Percentiles rank a stretch among this genome's conserved stretches.
Conservation (phyloP, 2,888 invertebrate species). For the Labia minor region DNA sequence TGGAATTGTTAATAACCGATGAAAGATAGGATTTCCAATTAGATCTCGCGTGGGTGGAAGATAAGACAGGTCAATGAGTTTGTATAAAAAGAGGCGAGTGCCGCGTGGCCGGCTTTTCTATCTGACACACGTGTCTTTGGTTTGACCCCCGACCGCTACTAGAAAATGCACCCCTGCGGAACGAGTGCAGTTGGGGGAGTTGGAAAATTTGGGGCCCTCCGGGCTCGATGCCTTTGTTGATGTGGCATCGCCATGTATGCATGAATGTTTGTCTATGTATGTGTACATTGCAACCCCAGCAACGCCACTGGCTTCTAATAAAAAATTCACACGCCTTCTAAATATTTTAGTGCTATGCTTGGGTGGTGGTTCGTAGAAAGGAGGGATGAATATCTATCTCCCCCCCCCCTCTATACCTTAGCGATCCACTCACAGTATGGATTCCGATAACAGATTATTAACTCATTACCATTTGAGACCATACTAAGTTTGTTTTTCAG, state of each 20-base stretch:
- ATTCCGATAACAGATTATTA: no score
- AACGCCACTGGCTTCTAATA: slow-evolving; percentile 27
- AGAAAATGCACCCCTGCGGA: slow-evolving; percentile 6
- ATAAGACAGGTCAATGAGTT: background rate
- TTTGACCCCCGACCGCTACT: slow-evolving; percentile 13
- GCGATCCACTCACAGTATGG: no score
- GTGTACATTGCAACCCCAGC: slow-evolving; percentile 13
- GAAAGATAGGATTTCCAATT: no score
- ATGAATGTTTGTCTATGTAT: background rate
- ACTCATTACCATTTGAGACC: no score
- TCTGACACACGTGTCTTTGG: background rate
- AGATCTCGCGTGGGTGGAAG: no score
- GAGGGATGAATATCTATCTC: no score
- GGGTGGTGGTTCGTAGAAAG: background rate
- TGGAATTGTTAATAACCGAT: no score
- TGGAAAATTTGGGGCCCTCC: background rate
- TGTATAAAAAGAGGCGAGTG: background rate
- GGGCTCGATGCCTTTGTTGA: background rate
- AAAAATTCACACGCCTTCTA: slow-evolving; percentile 28
- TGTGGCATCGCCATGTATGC: background rate
- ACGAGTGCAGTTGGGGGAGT: background rate
- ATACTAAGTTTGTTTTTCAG: no score
- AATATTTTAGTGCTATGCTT: slow-evolving; percentile 26
- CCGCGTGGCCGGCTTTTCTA: background rate
- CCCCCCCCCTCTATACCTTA: no score